These are phyloP conservation scores for Pandion haliaetus DNA, from an alignment of 2,113 vertebrate genomes.

Conservation along the genomic window DNA sequence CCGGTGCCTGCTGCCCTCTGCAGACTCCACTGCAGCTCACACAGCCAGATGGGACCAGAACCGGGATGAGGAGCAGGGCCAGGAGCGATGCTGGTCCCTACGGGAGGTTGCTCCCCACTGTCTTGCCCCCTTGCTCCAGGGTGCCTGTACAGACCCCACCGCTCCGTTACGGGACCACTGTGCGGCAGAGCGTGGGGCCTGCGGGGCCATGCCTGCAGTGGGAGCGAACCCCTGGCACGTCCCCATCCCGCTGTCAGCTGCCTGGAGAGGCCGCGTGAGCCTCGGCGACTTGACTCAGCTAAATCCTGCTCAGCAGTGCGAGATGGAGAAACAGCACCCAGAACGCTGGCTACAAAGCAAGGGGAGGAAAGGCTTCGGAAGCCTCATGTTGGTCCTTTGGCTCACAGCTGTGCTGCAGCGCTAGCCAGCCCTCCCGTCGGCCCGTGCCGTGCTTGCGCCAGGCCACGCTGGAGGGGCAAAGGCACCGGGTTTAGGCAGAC, in stretches of 20 bases:
- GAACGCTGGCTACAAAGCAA: rapidly evolving
- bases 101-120: rapidly evolving
- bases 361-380: neutral
- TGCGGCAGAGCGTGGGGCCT: rapidly evolving
- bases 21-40: neutral
- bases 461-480: rapidly evolving
- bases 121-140: rapidly evolving
- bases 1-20: neutral
- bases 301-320: neutral
- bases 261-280: neutral
- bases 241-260: neutral
- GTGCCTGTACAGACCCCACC: neutral
- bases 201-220: rapidly evolving
- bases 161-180: rapidly evolving
- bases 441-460: rapidly evolving
- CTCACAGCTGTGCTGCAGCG: neutral
- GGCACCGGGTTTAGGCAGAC: neutral
- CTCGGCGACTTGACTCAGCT: slow-evolving; percentile 35
- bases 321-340: neutral
- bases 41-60: rapidly evolving
- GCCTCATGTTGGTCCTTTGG: rapidly evolving
- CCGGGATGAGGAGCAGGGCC: neutral
- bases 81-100: neutral
- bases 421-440: rapidly evolving
- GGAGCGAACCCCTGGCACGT: rapidly evolving